These are phyloP conservation scores for Jaculus jaculus DNA, from an alignment of 2,113 vertebrate genomes.

Conservation along the genomic window DNA sequence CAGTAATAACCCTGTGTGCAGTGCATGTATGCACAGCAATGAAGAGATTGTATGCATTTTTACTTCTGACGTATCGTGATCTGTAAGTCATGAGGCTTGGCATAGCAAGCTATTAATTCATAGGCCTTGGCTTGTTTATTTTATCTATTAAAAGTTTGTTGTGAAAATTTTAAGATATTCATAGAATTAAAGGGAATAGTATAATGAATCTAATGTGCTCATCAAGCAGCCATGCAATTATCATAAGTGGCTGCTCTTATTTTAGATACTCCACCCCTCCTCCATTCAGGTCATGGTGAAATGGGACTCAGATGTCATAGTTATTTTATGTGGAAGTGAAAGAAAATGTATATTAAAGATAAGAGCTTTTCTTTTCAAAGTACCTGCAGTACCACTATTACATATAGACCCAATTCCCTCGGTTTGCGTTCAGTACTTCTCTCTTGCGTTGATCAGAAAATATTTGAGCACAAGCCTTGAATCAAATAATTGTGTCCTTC, in stretches of 20 bases:
- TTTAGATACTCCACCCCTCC: neutral
- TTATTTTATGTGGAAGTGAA: constrained; percentile 28
- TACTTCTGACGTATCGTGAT: neutral
- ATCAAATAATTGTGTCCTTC: neutral
- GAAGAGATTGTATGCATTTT: neutral
- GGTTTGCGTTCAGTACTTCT: constrained; percentile 37
- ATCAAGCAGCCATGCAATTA: neutral
- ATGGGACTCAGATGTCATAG: neutral
- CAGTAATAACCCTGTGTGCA: neutral
- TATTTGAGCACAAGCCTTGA: neutral
- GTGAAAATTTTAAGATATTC: constrained; percentile 5
- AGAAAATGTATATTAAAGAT: neutral
- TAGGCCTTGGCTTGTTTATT: neutral
- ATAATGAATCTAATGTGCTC: neutral
- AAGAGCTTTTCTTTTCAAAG: neutral
- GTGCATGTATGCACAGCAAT: neutral
- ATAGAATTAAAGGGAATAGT: neutral
- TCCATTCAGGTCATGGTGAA: neutral
- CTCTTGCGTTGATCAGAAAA: neutral
- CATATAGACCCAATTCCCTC: neutral
- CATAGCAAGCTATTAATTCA: neutral
- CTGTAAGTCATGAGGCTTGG: neutral
- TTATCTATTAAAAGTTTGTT: neutral
- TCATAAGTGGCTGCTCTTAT: neutral
- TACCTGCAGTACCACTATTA: neutral